Percentiles rank a stretch among this genome's conserved stretches.
These are phyloP conservation scores for Dromiciops gliroides DNA, from an alignment of 2,113 vertebrate species.

Conservation along the genomic window DNA sequence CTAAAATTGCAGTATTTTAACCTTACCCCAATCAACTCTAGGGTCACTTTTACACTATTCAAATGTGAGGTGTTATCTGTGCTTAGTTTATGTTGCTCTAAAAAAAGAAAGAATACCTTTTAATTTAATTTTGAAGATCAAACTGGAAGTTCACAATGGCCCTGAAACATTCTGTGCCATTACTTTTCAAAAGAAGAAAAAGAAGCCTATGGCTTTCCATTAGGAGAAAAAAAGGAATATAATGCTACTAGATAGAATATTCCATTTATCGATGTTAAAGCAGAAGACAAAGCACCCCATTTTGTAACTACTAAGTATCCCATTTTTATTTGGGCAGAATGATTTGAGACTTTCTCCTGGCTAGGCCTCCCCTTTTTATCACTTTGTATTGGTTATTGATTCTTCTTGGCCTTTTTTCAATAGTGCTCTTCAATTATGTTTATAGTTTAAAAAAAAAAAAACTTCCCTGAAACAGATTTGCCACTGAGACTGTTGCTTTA, in stretches of 20 bases:
- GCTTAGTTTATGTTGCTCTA: constrained; percentile 21
- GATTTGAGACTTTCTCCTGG: neutral
- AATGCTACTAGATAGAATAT: constrained; percentile 34
- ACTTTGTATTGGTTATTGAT: neutral
- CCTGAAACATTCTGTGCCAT: neutral
- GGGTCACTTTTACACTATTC: neutral
- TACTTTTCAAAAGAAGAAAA: constrained; percentile 69
- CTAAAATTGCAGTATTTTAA: neutral
- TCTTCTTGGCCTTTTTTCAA: neutral
- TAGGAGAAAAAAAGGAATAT: constrained; percentile 49
- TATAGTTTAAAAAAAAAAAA: constrained; percentile 17
- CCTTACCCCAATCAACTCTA: neutral
- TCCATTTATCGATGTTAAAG: constrained; percentile 51
- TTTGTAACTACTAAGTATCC: neutral
- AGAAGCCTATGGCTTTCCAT: constrained; percentile 64
- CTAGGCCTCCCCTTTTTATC: neutral
- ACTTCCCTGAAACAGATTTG: neutral
- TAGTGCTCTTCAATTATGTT: neutral
- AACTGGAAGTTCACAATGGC: neutral
- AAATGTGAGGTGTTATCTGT: neutral
- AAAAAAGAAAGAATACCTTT: constrained; percentile 60
- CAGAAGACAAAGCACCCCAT: neutral
- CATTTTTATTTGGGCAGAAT: neutral
- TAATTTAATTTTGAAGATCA: constrained; percentile 15
- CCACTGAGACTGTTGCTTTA: neutral